These are phyloP conservation scores for silkworm (Bombyx mori) DNA, from an alignment of 1,140 invertebrate genomes.

Conservation along the genomic window ASM3026992v2 NC_085116.1:9115001-9115500, in stretches of 20 bases:
- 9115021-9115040: conserved; percentile 36
- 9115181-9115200: conserved; percentile 53
- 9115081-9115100: conserved; percentile 23
- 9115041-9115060: conserved; percentile 52
- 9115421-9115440: conserved; percentile 21
- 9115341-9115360: conserved; percentile 13
- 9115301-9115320: conserved; percentile 27
- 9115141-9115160: conserved; percentile 40
- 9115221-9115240: conserved; percentile 51
- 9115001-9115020: conserved; percentile 38
- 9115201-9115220: conserved; percentile 58
- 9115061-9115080: conserved; percentile 27
- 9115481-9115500: conserved; percentile 39
- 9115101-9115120: conserved; percentile 51
- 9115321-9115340: conserved; percentile 6
- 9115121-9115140: conserved; percentile 36
- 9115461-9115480: conserved; percentile 27
- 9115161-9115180: conserved; percentile 45
- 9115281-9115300: conserved; percentile 31
- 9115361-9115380: conserved; percentile 12
- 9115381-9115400: conserved; percentile 11
- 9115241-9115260: conserved; percentile 21
- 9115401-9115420: conserved; percentile 15
- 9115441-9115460: conserved; percentile 31
- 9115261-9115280: conserved; percentile 18